Evolutionary conservation across 2,888 invertebrate genomes (phyloP).

Genomic region (Drosophila seclusa): DNA sequence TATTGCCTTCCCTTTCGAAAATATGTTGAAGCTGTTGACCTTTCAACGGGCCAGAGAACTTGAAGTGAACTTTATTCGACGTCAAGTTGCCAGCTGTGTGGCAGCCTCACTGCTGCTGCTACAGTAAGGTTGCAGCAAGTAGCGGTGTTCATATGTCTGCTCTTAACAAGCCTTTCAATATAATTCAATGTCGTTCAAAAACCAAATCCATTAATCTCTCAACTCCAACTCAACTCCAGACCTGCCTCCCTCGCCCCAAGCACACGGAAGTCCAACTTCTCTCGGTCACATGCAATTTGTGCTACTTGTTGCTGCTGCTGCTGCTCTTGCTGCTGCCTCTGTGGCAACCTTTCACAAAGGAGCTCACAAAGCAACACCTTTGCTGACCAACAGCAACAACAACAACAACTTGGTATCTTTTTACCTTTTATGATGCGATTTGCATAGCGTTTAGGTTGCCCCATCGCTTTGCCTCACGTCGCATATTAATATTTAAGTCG

Average conservation of each 20-base stretch:
- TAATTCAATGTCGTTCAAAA: slow-evolving; percentile 60
- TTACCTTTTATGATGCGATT: slow-evolving; percentile 73
- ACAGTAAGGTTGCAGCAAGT: slow-evolving; percentile 2
- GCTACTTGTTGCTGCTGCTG: slow-evolving; percentile 76
- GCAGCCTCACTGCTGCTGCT: neutral
- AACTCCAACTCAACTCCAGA: slow-evolving; percentile 14
- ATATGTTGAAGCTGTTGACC: slow-evolving; percentile 11
- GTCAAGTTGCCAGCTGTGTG: slow-evolving; percentile 12
- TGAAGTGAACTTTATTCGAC: slow-evolving; percentile 27
- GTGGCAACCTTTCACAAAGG: slow-evolving; percentile 52
- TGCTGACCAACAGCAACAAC: slow-evolving; percentile 46
- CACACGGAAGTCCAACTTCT: slow-evolving; percentile 24
- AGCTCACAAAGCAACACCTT: slow-evolving; percentile 64
- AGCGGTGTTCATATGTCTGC: slow-evolving; percentile 61
- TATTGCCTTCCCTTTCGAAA: slow-evolving; percentile 3
- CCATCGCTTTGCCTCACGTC: slow-evolving; percentile 52
- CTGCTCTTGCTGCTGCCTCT: slow-evolving; percentile 13
- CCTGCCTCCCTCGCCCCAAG: slow-evolving; percentile 8
- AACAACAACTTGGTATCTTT: slow-evolving; percentile 51
- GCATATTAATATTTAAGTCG: slow-evolving; percentile 78
- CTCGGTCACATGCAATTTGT: slow-evolving; percentile 61
- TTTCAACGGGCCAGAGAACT: slow-evolving; percentile 9
- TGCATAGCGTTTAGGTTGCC: slow-evolving; percentile 77
- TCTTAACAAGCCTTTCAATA: slow-evolving; percentile 63
- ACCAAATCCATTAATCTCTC: slow-evolving; percentile 63